These are phyloP conservation scores for Umimayanthus chanpuru DNA, from an alignment of 92 coral and sea anemone species.

Conservation along the genomic window DNA sequence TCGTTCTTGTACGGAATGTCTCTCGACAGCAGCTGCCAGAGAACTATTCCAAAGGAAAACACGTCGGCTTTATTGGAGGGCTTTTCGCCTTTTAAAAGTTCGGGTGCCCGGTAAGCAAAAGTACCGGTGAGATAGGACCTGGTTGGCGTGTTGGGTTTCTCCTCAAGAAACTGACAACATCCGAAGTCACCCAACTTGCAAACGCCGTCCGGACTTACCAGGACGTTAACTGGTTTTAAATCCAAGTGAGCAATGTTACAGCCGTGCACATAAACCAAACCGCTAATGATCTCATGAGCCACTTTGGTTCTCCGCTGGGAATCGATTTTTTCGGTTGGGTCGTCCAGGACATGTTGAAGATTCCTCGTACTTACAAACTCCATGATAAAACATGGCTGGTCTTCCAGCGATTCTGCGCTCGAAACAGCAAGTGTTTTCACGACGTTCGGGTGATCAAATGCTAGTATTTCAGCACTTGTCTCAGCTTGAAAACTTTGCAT, in stretches of 20 bases:
- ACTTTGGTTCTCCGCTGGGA: constrained; percentile 62
- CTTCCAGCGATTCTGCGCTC: constrained; percentile 71
- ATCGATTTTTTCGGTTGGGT: constrained; percentile 80
- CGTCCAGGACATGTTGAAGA: constrained; percentile 83
- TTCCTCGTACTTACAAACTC: constrained; percentile 86
- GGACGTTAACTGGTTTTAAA: constrained; percentile 88
- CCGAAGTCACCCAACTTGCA: constrained; percentile 97
- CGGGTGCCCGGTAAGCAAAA: constrained; percentile 96
- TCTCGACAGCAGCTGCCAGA: constrained; percentile 93
- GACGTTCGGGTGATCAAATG: constrained; percentile 85
- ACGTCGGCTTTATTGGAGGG: constrained; percentile 92
- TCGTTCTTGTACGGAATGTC: constrained; percentile 85
- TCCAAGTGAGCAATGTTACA: constrained; percentile 88
- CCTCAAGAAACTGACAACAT: constrained; percentile 88
- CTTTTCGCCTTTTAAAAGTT: constrained; percentile 85
- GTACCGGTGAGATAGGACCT: constrained; percentile 94
- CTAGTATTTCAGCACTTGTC: constrained; percentile 77
- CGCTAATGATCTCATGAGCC: constrained; percentile 78
- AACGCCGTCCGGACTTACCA: constrained; percentile 65
- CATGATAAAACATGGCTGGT: constrained; percentile 92
- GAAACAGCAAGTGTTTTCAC: constrained; percentile 75
- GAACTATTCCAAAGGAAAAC: constrained; percentile 79
- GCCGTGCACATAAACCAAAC: constrained; percentile 80
- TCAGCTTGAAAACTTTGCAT: constrained; percentile 96
- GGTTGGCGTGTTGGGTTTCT: constrained; percentile 88